Evolutionary conservation across 2,888 invertebrate species (phyloP), one percentile per base, ranked within the genome.

Genomic region (Phlogophora meticulosa): DNA sequence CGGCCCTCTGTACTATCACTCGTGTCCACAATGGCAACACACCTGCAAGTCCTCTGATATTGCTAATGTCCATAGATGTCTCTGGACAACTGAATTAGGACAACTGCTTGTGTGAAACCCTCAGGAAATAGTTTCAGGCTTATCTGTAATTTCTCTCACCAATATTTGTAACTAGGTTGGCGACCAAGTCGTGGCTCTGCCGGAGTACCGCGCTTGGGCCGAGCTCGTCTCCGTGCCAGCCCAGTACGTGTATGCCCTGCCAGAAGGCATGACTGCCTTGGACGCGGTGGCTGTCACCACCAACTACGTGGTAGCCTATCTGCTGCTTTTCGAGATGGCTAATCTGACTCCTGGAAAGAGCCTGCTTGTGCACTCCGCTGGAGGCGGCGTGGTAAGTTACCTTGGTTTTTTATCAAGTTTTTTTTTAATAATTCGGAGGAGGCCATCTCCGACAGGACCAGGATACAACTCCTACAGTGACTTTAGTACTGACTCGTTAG

Each of bases 201-300:
- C 98, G 1, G 98, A 98, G 92, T 97, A 97, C 95, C 96, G 96
- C 82, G 98, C 98, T 3, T 98, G 98, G 98, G 97, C 98, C 9
- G 98, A 98, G 93, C 94, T 98, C 71, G 98, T 98, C 9, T 95
- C 97, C 2, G 98, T 98, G 24, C 97, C 98, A 3, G 97, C 97
- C n/a, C 97, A 97, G 87, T 97, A 97, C 85, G 98, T 98, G 77
- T 98, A 97, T 95, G 96, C 96, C 61, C 95, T 98, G 85, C 98
- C 98, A 20, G 96, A 96, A 56, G 97, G 96, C 75, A 97, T 98
- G 97, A 96, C 96, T 38, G 97, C 97, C 72, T 93, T 97, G 89
- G 98, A 98, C 84, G 98, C 98, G 1, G 97, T 97, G 7, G 98
- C 98, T 20, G 96, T 98, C 85, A 97, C 98, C 78, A 97, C 98